Evolutionary conservation across 1,140 invertebrate species (phyloP), one percentile per base, ranked within the genome.

Genomic region (Mylabris phalerata): DNA sequence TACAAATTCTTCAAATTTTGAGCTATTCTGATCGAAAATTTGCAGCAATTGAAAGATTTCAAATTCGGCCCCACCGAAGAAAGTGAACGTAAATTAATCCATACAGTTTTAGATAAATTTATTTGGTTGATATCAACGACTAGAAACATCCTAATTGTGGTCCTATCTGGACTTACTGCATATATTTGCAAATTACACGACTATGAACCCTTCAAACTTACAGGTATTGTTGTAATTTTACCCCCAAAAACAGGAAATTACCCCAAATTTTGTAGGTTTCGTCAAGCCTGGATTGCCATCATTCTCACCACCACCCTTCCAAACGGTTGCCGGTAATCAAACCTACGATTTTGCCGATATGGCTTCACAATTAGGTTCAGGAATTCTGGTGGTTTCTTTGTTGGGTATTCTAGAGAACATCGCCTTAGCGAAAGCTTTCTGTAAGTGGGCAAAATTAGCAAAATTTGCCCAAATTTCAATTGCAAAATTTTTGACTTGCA

Each of bases 401-500:
- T 73, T 92, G 24, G 86, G 87, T 32, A 82, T 92, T n/a, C 73
- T 91, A 26, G 89, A 92, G 73, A 86, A 87, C 88, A n/a, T 81
- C 90, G 48, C 89, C 3, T 80, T 92, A 39, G 88, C 87, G 5
- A 91, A 92, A 80, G 87, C 88, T 3, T 92, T 91, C 68, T 81
- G 84, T 86, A 71, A 84, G 88, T 2, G 67, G 90, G 32, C 86
- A 38, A 38, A 38, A 2, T 7, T 6, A 0, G 9, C 7, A 1
- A 6, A n/a, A 39, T 6, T 38, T 50, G 4, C 9, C 9, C 9
- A 7, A 25, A 32, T 40, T 49, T 49, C 49, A 9, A 39, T 54
- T 45, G 9, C 9, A 52, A 13, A 27, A 32, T 38, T 47, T 54
- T 52, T 57, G 19, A n/a, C 13, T 61, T 69, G 10, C 48, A 70